Base-by-base conservation (phyloP, 2,113 vertebrate species). In the Machaerirhynchus nigripectus region DNA sequence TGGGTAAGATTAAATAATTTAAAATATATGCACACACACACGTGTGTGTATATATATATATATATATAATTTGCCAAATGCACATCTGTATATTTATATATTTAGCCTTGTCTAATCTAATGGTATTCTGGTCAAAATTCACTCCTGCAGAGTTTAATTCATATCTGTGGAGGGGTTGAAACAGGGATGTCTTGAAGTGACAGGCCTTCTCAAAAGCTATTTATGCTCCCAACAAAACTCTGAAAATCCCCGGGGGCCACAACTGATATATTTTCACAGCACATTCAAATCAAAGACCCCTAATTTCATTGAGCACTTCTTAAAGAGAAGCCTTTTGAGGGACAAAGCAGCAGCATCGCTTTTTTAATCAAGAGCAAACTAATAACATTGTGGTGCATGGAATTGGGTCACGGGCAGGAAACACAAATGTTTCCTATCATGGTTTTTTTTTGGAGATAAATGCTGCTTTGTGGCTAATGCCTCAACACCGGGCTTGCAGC, bases 381-480 rank as follows among this genome's bases (percentile, higher is more conserved):
- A 67, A 94, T 91, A 53, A 81, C 91, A 81, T 35, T 57, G 61
- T 2, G 1, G 47, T 2, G 4, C 33, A 1, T 42, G 40, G 71
- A 96, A 92, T 0, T 89, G 65, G 87, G 92, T 94, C 90, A 75
- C 23, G 6, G 81, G 33, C 93, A 91, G 84, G 87, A 89, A 91
- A 71, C 18, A 82, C 40, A 39, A 75, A 61, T 22, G 47, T 59
- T 91, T 91, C 56, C 89, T 70, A 7, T 42, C 33, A 4, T 2
- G 1, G 1, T 24, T 33, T 47, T 81, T n/a, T n/a, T 63, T 84
- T 39, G 8, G 12, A 35, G 73, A 35, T 74, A 71, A 90, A 79
- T 5, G 6, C 67, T 79, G 44, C 78, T 74, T 71, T 60, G 42
- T 71, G 88, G 60, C 53, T 94, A 40, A 65, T 65, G 64, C 60